phyloP scores from a whole-genome alignment of 2,113 vertebrate species.

The Piaya cayana region DNA sequence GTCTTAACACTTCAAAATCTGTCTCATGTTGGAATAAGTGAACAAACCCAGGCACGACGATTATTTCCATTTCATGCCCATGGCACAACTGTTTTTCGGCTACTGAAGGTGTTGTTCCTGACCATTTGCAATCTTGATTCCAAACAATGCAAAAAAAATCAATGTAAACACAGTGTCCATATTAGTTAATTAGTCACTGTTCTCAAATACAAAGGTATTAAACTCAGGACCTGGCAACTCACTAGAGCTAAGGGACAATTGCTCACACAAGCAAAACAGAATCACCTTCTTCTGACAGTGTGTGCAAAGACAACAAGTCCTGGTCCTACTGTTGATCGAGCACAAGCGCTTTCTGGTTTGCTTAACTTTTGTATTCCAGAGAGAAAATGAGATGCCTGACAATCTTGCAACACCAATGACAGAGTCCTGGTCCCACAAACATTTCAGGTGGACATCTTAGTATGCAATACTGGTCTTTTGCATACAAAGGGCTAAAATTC shows the following conservation, averaged over 20 bases:
- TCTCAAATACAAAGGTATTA: background rate
- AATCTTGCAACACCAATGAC: background rate
- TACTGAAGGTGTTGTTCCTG: background rate
- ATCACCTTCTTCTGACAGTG: background rate
- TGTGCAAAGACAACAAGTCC: background rate
- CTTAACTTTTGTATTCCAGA: background rate
- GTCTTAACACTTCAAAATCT: background rate
- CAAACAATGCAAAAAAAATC: background rate
- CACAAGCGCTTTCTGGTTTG: background rate
- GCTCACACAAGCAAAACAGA: background rate
- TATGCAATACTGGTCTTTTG: background rate
- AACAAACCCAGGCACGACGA: background rate
- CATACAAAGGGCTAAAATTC: background rate
- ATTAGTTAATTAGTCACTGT: background rate
- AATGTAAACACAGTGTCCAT: background rate
- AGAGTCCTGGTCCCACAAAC: background rate
- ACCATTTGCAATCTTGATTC: background rate
- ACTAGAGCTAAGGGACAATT: background rate
- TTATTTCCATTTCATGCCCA: background rate
- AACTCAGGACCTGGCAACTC: background rate
- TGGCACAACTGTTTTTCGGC: background rate
- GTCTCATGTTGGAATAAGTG: background rate
- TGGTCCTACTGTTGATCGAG: background rate
- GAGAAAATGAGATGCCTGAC: background rate
- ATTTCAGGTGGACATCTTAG: background rate